Evolutionary conservation across 1,140 invertebrate species (phyloP), one percentile per base, ranked within the genome.

Genomic region (Eriocheir sinensis): DNA sequence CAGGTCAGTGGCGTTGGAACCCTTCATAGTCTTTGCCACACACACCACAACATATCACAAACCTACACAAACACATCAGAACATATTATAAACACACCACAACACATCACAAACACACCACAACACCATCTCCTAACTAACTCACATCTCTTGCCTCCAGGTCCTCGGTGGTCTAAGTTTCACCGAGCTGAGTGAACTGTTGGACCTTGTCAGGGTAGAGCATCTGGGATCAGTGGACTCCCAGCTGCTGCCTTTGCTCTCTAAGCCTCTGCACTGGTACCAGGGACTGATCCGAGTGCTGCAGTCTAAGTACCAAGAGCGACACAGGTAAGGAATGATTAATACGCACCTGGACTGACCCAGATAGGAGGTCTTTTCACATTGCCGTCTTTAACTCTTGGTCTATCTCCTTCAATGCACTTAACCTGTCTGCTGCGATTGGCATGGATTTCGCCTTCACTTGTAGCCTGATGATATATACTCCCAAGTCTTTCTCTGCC

Each of bases 201-300:
- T 98, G 93, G 97, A 97, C 15, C 96, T 98, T 34, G 97, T 98
- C 0, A 96, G 97, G 27, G 97, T 97, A 1, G 97, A 97, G 95
- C 96, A 97, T 32, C 96, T 98, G 30, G 97, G 97, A 89, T 97
- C 97, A 38, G 96, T 98, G 32, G 98, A 98, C 96, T 96, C 97
- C 1, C 97, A 97, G 95, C 96, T 98, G 4, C 96, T 96, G 40
- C 97, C 97, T 6, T 97, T 98, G 27, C 96, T 98, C 3, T 97
- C 97, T 95, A 98, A 98, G 96, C 97, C 98, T 9, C 96, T 98
- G 0, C 95, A 96, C 2, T 98, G 98, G 98, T 98, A 98, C 96
- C 97, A 98, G 95, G 96, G 97, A 15, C 96, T 98, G 30, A 97
- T 97, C 0, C 97, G 97, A 96, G 97, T 98, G 34, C 96, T 98